phyloP scores from a whole-genome alignment of 2,113 vertebrate genomes.

The Dipodomys spectabilis region DNA sequence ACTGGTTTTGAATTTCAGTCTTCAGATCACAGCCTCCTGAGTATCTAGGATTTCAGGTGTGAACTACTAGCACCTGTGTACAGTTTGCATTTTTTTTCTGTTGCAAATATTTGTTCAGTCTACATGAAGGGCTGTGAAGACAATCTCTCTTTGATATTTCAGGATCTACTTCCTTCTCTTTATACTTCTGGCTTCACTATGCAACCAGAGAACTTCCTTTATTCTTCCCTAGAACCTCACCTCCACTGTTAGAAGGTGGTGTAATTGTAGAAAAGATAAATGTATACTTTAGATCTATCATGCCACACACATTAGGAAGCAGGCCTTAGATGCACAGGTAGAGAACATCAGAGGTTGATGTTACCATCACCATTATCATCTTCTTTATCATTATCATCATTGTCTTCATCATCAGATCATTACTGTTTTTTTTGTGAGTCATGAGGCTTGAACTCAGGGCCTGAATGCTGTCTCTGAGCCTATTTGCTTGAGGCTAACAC shows the following conservation, averaged over 20 bases:
- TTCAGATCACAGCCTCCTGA: too few relatives aligned
- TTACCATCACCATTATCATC: background rate
- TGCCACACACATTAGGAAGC: background rate
- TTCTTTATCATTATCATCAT: too few relatives aligned
- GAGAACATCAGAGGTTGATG: background rate
- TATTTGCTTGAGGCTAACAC: too few relatives aligned
- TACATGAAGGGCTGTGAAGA: background rate
- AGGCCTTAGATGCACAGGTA: background rate
- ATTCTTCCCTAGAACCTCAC: background rate
- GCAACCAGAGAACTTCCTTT: constrained; percentile 1
- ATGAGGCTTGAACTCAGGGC: too few relatives aligned
- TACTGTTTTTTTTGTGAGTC: too few relatives aligned
- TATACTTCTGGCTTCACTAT: background rate
- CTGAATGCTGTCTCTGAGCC: too few relatives aligned
- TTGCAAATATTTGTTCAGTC: background rate
- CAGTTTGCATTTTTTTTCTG: background rate
- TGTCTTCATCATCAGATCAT: too few relatives aligned
- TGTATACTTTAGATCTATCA: background rate
- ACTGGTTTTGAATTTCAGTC: too few relatives aligned
- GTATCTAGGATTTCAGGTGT: too few relatives aligned
- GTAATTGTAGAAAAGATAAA: background rate
- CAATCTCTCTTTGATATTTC: background rate
- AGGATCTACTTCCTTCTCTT: background rate
- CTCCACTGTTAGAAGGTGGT: background rate
- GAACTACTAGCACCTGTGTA: too few relatives aligned